These are phyloP conservation scores for Dicrostonyx torquatus DNA, from an alignment of 2,797 vertebrate genomes.

Conservation along the genomic window DNA sequence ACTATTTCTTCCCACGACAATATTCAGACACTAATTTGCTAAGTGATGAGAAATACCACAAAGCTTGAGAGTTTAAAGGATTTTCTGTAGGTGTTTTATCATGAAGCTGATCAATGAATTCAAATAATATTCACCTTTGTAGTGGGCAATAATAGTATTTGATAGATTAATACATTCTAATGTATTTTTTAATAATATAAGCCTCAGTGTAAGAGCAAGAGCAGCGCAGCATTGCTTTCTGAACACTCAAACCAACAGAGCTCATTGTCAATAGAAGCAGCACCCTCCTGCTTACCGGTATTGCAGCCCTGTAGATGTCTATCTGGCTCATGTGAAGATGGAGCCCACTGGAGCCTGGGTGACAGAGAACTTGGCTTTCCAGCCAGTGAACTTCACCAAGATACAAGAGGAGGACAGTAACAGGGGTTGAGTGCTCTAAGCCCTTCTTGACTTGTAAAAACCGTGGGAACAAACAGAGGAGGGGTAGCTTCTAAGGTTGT, in stretches of 20 bases:
- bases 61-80: background rate
- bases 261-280: background rate
- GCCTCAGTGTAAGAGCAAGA: background rate
- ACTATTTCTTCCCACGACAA: background rate
- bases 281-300: background rate
- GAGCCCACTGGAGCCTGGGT: background rate
- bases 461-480: background rate
- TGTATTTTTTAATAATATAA: background rate
- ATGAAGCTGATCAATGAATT: slow-evolving; percentile 24
- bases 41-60: background rate
- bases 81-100: background rate
- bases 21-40: background rate
- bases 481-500: background rate
- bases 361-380: background rate
- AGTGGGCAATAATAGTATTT: background rate
- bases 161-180: slow-evolving; percentile 1
- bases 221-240: background rate
- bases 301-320: background rate
- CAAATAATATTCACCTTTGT: background rate
- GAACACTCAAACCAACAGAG: background rate
- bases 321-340: background rate
- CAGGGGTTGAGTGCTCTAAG: background rate
- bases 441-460: background rate
- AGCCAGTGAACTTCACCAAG: background rate
- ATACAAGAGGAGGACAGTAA: background rate